A percentile compares a stretch with the other conserved stretches of the same genome.
Evolutionary conservation across 2,797 vertebrate genomes (phyloP).

Genomic region (Discoglossus pictus): DNA sequence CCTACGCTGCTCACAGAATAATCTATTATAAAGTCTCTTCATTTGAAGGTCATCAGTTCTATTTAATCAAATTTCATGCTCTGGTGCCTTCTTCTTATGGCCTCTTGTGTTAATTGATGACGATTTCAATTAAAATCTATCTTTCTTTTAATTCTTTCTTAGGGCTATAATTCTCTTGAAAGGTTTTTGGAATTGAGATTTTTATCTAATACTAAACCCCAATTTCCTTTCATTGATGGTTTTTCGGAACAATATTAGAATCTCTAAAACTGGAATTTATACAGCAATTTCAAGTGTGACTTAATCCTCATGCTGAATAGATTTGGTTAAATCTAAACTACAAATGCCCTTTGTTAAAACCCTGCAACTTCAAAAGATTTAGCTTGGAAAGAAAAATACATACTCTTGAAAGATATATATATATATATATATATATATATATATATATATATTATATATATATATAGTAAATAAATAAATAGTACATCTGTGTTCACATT

Average conservation of each 20-base stretch:
- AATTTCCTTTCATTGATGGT: constrained; percentile 66
- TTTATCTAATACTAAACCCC: constrained; percentile 25
- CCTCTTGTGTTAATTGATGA: constrained; percentile 76
- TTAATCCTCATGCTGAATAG: too few relatives aligned
- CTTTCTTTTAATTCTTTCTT: constrained; percentile 77
- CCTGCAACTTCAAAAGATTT: too few relatives aligned
- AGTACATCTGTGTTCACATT: too few relatives aligned
- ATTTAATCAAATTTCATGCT: constrained; percentile 78
- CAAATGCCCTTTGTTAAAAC: too few relatives aligned
- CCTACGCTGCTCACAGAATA: constrained; percentile 15
- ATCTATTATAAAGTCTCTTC: constrained; percentile 55
- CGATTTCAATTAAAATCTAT: constrained; percentile 77
- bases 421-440: too few relatives aligned
- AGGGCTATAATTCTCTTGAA: constrained; percentile 57
- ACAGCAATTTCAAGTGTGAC: too few relatives aligned
- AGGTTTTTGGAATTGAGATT: constrained; percentile 32
- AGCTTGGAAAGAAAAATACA: too few relatives aligned
- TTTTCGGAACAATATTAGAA: constrained; percentile 60
- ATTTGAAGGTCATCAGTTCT: constrained; percentile 73
- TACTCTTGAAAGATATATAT: too few relatives aligned
- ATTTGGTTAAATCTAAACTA: too few relatives aligned
- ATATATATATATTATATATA: too few relatives aligned
- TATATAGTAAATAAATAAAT: too few relatives aligned
- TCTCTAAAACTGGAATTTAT: too few relatives aligned
- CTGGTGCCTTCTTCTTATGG: constrained; percentile 67